Percentiles rank a stretch among this genome's conserved stretches.
Conservation (phyloP, 1,140 invertebrate genomes). For the Dendrolimus punctatus region DNA sequence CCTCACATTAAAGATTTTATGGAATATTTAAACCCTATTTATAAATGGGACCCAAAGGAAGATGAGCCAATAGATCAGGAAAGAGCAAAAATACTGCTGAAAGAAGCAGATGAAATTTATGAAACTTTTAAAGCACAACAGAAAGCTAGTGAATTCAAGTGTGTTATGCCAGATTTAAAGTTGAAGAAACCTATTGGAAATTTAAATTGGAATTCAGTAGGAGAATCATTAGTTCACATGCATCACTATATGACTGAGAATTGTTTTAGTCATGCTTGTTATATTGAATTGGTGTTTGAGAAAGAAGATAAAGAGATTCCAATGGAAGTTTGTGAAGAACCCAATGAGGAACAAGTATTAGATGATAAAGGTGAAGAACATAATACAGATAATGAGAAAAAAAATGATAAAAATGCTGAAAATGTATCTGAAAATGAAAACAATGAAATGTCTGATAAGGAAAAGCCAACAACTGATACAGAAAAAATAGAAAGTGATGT, state of each 20-base stretch:
- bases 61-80: constrained; percentile 73
- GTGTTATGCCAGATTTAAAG: constrained; percentile 73
- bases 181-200: constrained; percentile 74
- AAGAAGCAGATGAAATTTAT: constrained; percentile 77
- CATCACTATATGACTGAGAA: constrained; percentile 78
- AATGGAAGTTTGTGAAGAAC: constrained; percentile 33
- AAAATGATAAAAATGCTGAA: constrained; percentile 38
- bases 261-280: constrained; percentile 61
- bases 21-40: constrained; percentile 77
- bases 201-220: constrained; percentile 79
- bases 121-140: constrained; percentile 73
- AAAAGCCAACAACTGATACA: constrained; percentile 48
- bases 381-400: constrained; percentile 5
- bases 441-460: constrained; percentile 53
- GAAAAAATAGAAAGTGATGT: constrained; percentile 61
- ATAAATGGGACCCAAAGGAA: constrained; percentile 74
- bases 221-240: constrained; percentile 78
- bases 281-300: constrained; percentile 42
- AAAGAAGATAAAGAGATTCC: constrained; percentile 33
- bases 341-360: constrained; percentile 27
- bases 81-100: constrained; percentile 73
- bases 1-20: constrained; percentile 80
- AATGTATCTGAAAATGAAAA: constrained; percentile 57
- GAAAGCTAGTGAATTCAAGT: constrained; percentile 69
- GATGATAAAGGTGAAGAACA: constrained; percentile 39